These are phyloP conservation scores for Cheilosia soror DNA, from an alignment of 2,888 invertebrate species.

Conservation along the genomic window DNA sequence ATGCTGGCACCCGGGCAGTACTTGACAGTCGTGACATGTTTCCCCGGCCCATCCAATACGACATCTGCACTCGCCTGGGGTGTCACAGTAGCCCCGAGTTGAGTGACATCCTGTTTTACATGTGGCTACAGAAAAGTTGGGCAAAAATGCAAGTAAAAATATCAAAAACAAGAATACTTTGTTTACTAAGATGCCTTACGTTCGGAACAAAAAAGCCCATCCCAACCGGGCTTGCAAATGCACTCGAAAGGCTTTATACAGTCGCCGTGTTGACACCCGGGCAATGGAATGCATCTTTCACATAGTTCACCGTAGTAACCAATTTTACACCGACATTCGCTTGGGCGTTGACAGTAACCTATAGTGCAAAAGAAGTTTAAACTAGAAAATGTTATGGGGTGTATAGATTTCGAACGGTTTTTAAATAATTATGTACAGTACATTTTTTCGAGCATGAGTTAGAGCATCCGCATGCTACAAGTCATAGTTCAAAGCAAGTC, in stretches of 20 bases:
- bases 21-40: conserved; percentile 93
- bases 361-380: not conserved
- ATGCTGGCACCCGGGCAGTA: conserved; percentile 95
- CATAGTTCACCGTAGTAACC: conserved; percentile 94
- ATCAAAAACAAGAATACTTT: conserved; percentile 14
- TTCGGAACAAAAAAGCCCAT: conserved; percentile 94
- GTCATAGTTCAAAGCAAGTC: too few species aligned
- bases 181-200: conserved; percentile 85
- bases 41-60: conserved; percentile 95
- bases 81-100: conserved; percentile 93
- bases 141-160: not conserved
- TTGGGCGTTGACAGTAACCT: conserved; percentile 94
- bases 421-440: too few species aligned
- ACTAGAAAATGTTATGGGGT: too few species aligned
- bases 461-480: too few species aligned
- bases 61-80: conserved; percentile 94
- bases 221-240: conserved; percentile 93
- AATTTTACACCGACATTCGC: conserved; percentile 94
- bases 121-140: conserved; percentile 87
- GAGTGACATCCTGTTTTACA: conserved; percentile 94
- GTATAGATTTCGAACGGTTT: too few species aligned
- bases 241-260: conserved; percentile 95
- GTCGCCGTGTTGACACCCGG: conserved; percentile 93
- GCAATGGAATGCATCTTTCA: conserved; percentile 93
- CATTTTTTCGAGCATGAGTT: too few species aligned